A percentile compares a stretch with the other conserved stretches of the same genome.
phyloP scores from a whole-genome alignment of 2,888 invertebrate genomes.

The Noctua pronuba region DNA sequence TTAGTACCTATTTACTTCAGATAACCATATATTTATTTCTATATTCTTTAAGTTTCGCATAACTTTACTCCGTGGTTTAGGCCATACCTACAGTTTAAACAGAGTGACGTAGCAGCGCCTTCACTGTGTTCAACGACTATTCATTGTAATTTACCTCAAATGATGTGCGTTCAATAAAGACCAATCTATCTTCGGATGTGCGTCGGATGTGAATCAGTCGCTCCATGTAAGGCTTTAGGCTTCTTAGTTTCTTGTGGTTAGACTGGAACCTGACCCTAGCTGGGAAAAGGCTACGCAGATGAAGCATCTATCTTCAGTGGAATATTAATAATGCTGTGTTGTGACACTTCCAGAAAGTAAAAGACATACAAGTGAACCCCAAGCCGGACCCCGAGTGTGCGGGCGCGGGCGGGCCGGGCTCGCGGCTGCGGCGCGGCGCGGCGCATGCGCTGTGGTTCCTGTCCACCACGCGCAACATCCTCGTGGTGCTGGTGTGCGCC shows the following conservation, averaged over 20 bases:
- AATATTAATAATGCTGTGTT: background rate
- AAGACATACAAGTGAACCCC: constrained; percentile 90
- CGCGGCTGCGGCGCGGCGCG: constrained; percentile 77
- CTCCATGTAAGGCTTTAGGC: background rate
- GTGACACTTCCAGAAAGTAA: constrained; percentile 91
- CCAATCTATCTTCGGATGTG: background rate
- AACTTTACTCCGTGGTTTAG: no score
- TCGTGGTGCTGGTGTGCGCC: constrained; percentile 93
- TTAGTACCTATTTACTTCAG: background rate
- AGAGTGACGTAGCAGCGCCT: background rate
- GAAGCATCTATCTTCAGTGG: background rate
- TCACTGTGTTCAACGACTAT: background rate
- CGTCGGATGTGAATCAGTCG: background rate
- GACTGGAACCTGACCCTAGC: background rate
- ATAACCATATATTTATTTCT: no score
- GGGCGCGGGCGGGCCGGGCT: constrained; percentile 63
- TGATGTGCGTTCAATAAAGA: background rate
- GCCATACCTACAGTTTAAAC: no score
- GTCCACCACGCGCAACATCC: constrained; percentile 94
- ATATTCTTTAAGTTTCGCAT: no score
- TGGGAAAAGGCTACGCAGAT: background rate
- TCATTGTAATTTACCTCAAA: background rate
- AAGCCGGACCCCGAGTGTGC: constrained; percentile 65
- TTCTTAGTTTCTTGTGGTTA: background rate
- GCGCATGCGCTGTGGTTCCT: constrained; percentile 93